Percentiles rank a stretch among this genome's conserved stretches.
Evolutionary conservation across 1,140 invertebrate species (phyloP).

Genomic region (Diploscapter pachys): DNA sequence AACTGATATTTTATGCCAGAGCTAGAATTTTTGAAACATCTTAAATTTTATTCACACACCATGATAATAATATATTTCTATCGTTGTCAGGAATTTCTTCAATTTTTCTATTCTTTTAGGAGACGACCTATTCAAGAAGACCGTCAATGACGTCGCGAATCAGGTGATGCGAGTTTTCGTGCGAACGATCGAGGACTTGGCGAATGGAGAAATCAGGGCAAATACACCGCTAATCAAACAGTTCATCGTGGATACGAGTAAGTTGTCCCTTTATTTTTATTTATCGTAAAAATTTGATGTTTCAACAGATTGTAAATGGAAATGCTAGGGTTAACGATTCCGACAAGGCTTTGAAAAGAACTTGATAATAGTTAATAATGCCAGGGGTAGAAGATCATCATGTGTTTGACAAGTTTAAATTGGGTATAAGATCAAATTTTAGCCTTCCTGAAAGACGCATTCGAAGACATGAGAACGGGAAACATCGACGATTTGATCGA

Average conservation of each 20-base stretch:
- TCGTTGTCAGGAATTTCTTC: background rate
- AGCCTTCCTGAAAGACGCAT: conserved; percentile 17
- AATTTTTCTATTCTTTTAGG: background rate
- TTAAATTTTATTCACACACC: too few relatives aligned
- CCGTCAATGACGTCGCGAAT: conserved; percentile 1
- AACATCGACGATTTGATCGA: background rate
- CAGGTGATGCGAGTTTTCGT: background rate
- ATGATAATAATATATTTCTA: too few relatives aligned
- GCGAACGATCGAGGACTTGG: too few relatives aligned
- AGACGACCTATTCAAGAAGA: conserved; percentile 12
- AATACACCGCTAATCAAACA: background rate
- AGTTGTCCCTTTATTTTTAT: background rate
- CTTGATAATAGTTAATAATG: too few relatives aligned
- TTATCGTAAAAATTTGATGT: background rate
- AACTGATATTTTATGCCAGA: too few relatives aligned
- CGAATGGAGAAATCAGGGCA: too few relatives aligned
- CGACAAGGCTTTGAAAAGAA: too few relatives aligned
- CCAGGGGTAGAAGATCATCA: too few relatives aligned
- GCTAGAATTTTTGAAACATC: too few relatives aligned
- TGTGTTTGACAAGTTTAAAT: too few relatives aligned
- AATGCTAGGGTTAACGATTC: too few relatives aligned
- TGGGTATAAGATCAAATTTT: background rate
- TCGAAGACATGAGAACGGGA: conserved; percentile 11
- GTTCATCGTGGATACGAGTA: conserved; percentile 3
- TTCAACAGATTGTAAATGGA: too few relatives aligned